Evolutionary conservation across 2,797 vertebrate genomes (phyloP), one percentile per base, ranked within the genome.

Genomic region (Trematocara caparti): DNA sequence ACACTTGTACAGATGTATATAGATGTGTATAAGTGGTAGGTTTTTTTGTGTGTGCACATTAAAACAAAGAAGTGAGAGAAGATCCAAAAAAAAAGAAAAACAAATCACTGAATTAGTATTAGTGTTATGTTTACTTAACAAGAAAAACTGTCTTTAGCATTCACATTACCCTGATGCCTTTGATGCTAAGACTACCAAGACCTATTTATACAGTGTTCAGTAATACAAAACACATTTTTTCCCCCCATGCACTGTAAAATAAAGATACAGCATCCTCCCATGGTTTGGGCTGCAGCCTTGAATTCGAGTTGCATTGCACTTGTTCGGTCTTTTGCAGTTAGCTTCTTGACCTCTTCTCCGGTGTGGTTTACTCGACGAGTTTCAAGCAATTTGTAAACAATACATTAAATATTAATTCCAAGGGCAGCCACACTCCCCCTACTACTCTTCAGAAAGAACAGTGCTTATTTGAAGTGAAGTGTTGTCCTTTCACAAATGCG

Each of bases 321-420:
- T 21, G 64, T 82, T 85, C 73, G 74, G 71, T 81, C 77, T 69
- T 4, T 72, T 75, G 80, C 79, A 57, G 66, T 88, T 83, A 80
- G 87, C 84, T 88, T 84, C 64, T 47, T 51, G 48, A 88, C 79
- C 84, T 74, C 80, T 43, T 77, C 74, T 79, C 75, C 77, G 43
- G 9, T 69, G 19, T 57, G 72, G 40, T 73, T 90, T 81, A 27
- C 34, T 19, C 12, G 11, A 87, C 38, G 72, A 81, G 69, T 86
- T 89, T 85, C 49, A 79, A 86, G 73, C 55, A 76, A 83, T 86
- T 87, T 86, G 47, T 76, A 80, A 85, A 89, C 66, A 79, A 3
- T 55, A 40, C 17, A 81, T 83, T 72, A 76, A 87, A 86, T 78
- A 80, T 86, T 79, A 66, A 86, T 59, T 83, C 30, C 76, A 81